These are phyloP conservation scores for Dipus sagitta DNA, from an alignment of 2,797 vertebrate genomes.

Conservation along the genomic window DNA sequence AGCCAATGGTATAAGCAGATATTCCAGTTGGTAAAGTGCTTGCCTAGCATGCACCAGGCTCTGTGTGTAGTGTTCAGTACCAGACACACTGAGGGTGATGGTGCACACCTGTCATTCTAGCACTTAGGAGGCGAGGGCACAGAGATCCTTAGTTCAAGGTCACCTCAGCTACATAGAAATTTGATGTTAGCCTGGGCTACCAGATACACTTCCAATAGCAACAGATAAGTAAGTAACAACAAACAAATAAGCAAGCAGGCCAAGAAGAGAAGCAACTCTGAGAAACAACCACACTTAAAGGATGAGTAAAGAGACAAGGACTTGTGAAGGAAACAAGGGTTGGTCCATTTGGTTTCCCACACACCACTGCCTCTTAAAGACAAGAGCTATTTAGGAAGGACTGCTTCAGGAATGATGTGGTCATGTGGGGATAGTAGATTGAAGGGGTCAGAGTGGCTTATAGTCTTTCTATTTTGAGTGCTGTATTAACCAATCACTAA, in stretches of 20 bases:
- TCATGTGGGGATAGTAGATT: background rate
- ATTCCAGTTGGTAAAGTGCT: background rate
- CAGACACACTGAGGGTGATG: background rate
- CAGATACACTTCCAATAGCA: background rate
- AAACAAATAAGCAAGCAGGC: background rate
- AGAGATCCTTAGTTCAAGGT: background rate
- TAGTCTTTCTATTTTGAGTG: slow-evolving; percentile 70
- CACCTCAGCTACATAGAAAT: background rate
- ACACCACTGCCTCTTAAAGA: slow-evolving; percentile 59
- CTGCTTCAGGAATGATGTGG: slow-evolving; percentile 60
- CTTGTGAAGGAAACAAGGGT: slow-evolving; percentile 55
- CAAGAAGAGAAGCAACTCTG: background rate
- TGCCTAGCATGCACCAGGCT: background rate
- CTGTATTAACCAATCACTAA: slow-evolving; percentile 67
- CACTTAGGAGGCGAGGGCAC: background rate
- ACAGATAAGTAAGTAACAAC: background rate
- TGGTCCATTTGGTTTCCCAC: slow-evolving; percentile 37
- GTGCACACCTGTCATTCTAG: background rate
- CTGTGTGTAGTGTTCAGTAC: background rate
- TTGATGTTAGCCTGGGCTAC: background rate
- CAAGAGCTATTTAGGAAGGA: slow-evolving; percentile 60
- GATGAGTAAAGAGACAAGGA: slow-evolving; percentile 49
- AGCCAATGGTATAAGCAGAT: background rate
- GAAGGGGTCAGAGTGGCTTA: slow-evolving; percentile 33
- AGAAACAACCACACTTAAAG: slow-evolving; percentile 18